Evolutionary conservation across 2,113 vertebrate genomes (phyloP), one percentile per base, ranked within the genome.

Genomic region (Trinectes maculatus): DNA sequence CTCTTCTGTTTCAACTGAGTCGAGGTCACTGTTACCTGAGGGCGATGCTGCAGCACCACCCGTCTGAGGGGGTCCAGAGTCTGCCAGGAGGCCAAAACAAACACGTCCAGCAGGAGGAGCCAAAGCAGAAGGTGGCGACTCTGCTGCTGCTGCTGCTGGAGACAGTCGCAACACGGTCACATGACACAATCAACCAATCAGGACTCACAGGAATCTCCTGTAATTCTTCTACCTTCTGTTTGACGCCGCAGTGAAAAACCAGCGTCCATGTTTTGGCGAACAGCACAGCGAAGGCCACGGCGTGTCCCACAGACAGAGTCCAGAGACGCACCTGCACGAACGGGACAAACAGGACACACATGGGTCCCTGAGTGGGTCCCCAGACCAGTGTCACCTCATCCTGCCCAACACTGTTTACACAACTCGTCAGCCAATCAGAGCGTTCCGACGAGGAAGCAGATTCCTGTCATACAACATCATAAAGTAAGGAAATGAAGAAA

Each of bases 51-150:
- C 85, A 94, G 93, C 82, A 91, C 94, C 18, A 91, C 95, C 87
- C 94, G 90, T 71, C 92, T 94, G 79, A 96, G 92, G 22, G 97
- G 96, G 79, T 98, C 95, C 84, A 96, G 92, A 44, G 94, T 90
- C 83, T 96, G 95, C 95, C 96, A 96, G 90, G 92, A 93, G 88
- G 92, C 93, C 82, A 98, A 84, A 89, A 98, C 93, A 57, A 94
- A 92, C 63, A 94, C 85, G 85, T 98, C 97, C 60, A 95, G 92
- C 79, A 98, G 92, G 78, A 97, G 74, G 73, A 96, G 90, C 34
- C 66, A 26, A 39, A 71, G 12, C 18, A 54, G 0, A 15, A 79
- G 52, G 86, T 89, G 31, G 87, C 92, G 2, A 46, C 25, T 49
- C 29, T 87, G 91, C 15, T 92, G 89, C 31, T 93, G 92, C 73